These are phyloP conservation scores for Bombus breviceps DNA, from an alignment of 1,140 invertebrate genomes.

Conservation along the genomic window DNA sequence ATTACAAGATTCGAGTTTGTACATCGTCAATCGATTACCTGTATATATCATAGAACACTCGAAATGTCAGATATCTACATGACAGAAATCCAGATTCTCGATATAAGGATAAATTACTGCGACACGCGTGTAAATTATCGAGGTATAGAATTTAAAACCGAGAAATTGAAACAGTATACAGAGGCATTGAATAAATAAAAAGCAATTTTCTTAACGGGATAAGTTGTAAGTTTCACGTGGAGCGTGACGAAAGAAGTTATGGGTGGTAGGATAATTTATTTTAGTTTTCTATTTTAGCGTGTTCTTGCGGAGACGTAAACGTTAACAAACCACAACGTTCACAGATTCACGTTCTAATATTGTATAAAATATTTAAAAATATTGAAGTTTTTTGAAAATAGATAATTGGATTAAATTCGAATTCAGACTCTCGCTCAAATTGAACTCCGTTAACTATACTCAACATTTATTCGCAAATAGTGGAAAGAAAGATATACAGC, in stretches of 20 bases:
- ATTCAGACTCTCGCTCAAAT: background rate
- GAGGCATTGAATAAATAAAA: too few species aligned
- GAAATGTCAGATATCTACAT: slow-evolving; percentile 23
- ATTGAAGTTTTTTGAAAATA: too few species aligned
- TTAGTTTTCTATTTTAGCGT: too few species aligned
- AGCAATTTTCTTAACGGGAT: too few species aligned
- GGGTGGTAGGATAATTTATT: too few species aligned
- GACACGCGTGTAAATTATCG: background rate
- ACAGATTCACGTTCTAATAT: too few species aligned
- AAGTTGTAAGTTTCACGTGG: too few species aligned
- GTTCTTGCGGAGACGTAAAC: too few species aligned
- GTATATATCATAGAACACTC: background rate
- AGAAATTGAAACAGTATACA: background rate
- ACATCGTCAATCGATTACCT: slow-evolving; percentile 49
- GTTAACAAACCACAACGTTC: too few species aligned
- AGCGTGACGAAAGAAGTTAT: too few species aligned
- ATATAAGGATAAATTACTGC: slow-evolving; percentile 12
- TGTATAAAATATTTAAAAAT: too few species aligned
- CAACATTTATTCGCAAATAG: background rate
- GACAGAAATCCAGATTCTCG: slow-evolving; percentile 47
- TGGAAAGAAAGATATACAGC: background rate
- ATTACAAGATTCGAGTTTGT: slow-evolving; percentile 29
- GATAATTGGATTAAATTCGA: background rate
- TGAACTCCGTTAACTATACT: background rate
- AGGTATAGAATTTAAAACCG: background rate